phyloP scores from a whole-genome alignment of 2,888 invertebrate species.

The Idaea biselata region DNA sequence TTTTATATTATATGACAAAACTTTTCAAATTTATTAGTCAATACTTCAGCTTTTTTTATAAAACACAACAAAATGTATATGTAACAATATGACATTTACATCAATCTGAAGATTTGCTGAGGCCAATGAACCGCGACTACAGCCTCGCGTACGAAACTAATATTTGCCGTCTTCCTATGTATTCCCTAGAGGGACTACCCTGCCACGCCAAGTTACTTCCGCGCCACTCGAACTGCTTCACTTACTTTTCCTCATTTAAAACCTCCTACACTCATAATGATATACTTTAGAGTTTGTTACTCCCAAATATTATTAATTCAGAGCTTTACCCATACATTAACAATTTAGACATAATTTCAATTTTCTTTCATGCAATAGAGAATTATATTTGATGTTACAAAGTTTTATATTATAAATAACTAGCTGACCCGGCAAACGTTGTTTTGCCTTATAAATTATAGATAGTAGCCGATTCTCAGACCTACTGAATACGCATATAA shows the following conservation, averaged over 20 bases:
- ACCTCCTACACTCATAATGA: not conserved
- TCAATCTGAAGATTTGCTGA: slow-evolving; percentile 53
- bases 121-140: slow-evolving; percentile 69
- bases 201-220: slow-evolving; percentile 66
- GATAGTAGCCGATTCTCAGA: too few species aligned
- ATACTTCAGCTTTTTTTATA: not conserved
- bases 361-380: too few species aligned
- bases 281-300: not conserved
- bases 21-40: not conserved
- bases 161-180: slow-evolving; percentile 71
- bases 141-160: slow-evolving; percentile 65
- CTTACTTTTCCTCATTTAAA: slow-evolving; percentile 10
- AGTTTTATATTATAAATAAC: too few species aligned
- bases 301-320: slow-evolving; percentile 23
- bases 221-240: slow-evolving; percentile 51
- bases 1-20: too few species aligned
- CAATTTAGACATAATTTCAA: too few species aligned
- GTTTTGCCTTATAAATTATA: too few species aligned
- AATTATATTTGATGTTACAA: too few species aligned
- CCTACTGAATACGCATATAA: too few species aligned
- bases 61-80: not conserved
- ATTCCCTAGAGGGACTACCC: slow-evolving; percentile 64
- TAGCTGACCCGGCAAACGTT: too few species aligned
- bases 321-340: slow-evolving; percentile 23
- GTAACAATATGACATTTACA: not conserved